Base-by-base conservation (phyloP, 2,113 vertebrate genomes). In the Callaeas wilsoni region DNA sequence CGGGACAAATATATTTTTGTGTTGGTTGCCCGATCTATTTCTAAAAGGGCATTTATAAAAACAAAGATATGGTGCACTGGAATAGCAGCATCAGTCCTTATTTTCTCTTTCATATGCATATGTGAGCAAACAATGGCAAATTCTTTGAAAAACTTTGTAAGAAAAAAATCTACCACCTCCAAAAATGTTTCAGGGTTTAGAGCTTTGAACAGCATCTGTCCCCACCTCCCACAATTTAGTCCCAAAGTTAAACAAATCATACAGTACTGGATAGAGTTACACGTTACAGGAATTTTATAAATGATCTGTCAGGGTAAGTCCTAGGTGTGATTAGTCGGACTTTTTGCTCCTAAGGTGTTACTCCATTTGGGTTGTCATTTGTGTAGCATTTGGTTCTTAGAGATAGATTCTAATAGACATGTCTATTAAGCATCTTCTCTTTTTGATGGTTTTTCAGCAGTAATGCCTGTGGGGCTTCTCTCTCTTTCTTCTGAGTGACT, bases 161-260 rank as follows among this genome's bases (percentile, higher is more conserved):
- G 73, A 47, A 73, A 83, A 77, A 46, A 30, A 47, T 30, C 16
- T 13, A 26, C 29, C 37, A 65, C 18, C 47, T 96, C 52, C 50
- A 83, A 32, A 77, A 41, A 16, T 44, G 20, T 78, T 92, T 91
- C 39, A 75, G 41, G 18, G 21, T n/a, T 95, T 78, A 59, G 52
- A 89, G 6, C 75, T 92, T 96, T 91, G 93, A 95, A 49, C 70
- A 94, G 53, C 64, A 68, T 94, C 82, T 89, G 87, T 90, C 68
- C 94, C 90, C 87, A 90, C 89, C 90, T 95, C 92, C 53, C 52
- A 78, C 65, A 78, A 73, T 84, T 70, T 94, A 92, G 79, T 96
- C 88, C 55, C 55, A 75, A 95, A 97, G 71, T 96, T 90, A 97
- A 97, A 97, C 93, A 97, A 96, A 91, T 97, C 87, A 16, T 89